A percentile compares a stretch with the other conserved stretches of the same genome.
These are phyloP conservation scores for Chelonia mydas DNA, from an alignment of 2,797 vertebrate species.

Conservation along the genomic window DNA sequence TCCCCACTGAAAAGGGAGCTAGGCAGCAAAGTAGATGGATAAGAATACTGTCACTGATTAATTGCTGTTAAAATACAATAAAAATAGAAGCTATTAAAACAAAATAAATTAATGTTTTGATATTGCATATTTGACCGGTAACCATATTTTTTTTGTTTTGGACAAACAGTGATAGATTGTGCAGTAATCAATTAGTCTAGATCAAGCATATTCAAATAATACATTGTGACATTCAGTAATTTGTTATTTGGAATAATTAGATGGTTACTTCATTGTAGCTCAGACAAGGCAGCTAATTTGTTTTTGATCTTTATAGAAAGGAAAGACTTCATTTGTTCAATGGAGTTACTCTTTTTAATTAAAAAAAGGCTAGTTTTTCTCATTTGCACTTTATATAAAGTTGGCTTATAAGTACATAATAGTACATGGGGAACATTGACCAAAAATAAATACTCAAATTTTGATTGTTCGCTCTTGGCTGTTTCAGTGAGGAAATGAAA, in stretches of 20 bases:
- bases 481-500: constrained; percentile 95
- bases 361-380: constrained; percentile 76
- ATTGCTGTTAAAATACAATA: constrained; percentile 77
- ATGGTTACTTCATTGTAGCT: constrained; percentile 77
- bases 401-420: constrained; percentile 72
- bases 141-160: constrained; percentile 67
- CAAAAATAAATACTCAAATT: constrained; percentile 69
- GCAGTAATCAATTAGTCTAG: constrained; percentile 77
- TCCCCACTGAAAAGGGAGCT: constrained; percentile 48
- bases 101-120: constrained; percentile 77
- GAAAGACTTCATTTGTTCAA: constrained; percentile 78
- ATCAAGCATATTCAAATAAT: constrained; percentile 78
- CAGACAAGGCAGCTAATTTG: constrained; percentile 77
- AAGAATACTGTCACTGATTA: constrained; percentile 75
- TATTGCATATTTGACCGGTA: constrained; percentile 70
- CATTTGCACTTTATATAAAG: constrained; percentile 67
- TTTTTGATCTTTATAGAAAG: constrained; percentile 78
- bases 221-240: constrained; percentile 76
- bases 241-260: constrained; percentile 81
- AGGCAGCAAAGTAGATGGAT: constrained; percentile 64
- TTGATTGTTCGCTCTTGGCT: constrained; percentile 73
- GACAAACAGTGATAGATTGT: constrained; percentile 74
- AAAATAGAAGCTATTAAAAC: constrained; percentile 73
- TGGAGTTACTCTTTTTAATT: constrained; percentile 77
- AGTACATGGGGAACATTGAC: constrained; percentile 47